phyloP scores from a whole-genome alignment of 2,888 invertebrate species.

The Scrobipalpa costella region DNA sequence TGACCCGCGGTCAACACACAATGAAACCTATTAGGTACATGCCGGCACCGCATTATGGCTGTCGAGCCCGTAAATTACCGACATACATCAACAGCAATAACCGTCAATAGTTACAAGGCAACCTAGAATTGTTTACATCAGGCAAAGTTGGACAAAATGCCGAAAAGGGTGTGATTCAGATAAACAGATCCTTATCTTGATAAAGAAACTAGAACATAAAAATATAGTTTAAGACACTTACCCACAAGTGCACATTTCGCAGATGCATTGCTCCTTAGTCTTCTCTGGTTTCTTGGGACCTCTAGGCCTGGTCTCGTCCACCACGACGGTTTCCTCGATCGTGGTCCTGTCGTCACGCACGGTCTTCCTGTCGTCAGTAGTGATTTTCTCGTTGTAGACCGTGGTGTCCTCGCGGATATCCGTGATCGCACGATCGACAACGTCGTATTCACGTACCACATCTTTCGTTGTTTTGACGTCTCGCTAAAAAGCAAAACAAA shows the following conservation, averaged over 20 bases:
- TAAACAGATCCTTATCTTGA: background rate
- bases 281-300: constrained; percentile 73
- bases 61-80: constrained; percentile 32
- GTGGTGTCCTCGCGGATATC: constrained; percentile 70
- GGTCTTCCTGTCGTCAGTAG: constrained; percentile 71
- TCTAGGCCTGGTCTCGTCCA: constrained; percentile 66
- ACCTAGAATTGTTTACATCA: background rate
- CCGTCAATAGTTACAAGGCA: background rate
- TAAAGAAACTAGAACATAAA: background rate
- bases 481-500: constrained; percentile 55
- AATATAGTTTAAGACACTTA: constrained; percentile 72
- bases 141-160: background rate
- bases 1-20: constrained; percentile 38
- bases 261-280: constrained; percentile 90
- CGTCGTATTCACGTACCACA: constrained; percentile 72
- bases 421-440: constrained; percentile 75
- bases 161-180: constrained; percentile 13
- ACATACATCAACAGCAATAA: constrained; percentile 13
- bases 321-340: constrained; percentile 60
- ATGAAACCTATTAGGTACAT: constrained; percentile 40
- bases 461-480: constrained; percentile 77
- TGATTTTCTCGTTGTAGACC: constrained; percentile 72
- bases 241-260: constrained; percentile 96
- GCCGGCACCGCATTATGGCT: constrained; percentile 33
- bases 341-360: constrained; percentile 72